Base-by-base conservation (phyloP, 2,888 invertebrate genomes). In the Acanthoscelides obtectus region DNA sequence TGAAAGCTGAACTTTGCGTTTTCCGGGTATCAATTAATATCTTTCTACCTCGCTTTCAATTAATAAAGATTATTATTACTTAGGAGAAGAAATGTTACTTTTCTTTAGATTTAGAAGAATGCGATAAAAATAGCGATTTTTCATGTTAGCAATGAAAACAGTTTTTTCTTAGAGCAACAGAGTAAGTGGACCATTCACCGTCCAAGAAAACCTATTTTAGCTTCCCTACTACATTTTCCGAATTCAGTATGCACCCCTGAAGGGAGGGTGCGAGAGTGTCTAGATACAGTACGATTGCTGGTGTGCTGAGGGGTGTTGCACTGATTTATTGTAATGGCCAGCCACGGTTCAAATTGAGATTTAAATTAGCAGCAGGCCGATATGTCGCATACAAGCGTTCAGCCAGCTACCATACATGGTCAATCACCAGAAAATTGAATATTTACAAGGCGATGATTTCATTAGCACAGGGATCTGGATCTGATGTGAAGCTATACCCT, bases 351-450 rank as follows among this genome's bases (percentile, higher is more conserved):
- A 83, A 83, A 84, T 84, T 83, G 83, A 83, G 84, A 84, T 84
- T 84, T 84, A 84, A 84, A 84, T 84, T 84, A 84, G 83, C 84
- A 81, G 72, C 76, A 75, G 77, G 79, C 80, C 80, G 80, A 80
- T 80, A 80, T 81, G 79, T 45, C 45, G 45, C 45, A 17, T 17
- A 12, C 6, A 6, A 45, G 6, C 12, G 12, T 6, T 17, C 45
- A 70, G 69, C 78, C 75, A n/a, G n/a, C n/a, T n/a, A n/a, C n/a
- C n/a, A n/a, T n/a, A 80, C 81, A 80, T 79, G 83, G 80, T 81
- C 84, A 85, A 84, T 85, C 83, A 83, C 82, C 84, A 84, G 83
- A 85, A 85, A 84, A 85, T 85, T 85, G 84, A 84, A 84, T 84
- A 81, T n/a, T 80, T 8, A 17, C 45, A 45, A 6, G 45, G 25